Conservation (phyloP, 2,113 vertebrate genomes). For the Chelonoidis abingdonii region DNA sequence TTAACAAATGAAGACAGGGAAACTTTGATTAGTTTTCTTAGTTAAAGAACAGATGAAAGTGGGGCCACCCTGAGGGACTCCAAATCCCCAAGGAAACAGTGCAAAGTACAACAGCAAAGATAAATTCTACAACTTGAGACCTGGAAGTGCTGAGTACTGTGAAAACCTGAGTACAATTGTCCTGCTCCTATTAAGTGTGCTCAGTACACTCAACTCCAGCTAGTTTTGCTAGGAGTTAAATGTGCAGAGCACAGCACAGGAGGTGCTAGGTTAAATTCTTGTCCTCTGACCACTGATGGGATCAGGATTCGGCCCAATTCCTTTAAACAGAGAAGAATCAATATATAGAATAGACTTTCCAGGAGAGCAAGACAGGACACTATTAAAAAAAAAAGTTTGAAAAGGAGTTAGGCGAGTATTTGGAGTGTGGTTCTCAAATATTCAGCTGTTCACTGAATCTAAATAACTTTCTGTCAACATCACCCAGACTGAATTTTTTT, state of each 20-base stretch:
- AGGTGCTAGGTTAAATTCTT: neutral
- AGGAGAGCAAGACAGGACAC: neutral
- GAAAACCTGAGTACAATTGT: neutral
- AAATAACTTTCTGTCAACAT: neutral
- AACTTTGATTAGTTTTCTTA: conserved; percentile 23
- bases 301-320: neutral
- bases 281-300: neutral
- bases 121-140: conserved; percentile 68
- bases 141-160: neutral
- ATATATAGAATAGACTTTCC: neutral
- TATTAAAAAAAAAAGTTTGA: neutral
- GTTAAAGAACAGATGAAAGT: conserved; percentile 29
- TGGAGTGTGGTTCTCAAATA: neutral
- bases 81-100: conserved; percentile 27
- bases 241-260: neutral
- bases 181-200: neutral
- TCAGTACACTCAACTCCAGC: neutral
- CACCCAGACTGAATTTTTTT: neutral
- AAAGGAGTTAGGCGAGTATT: neutral
- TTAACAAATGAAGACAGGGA: conserved; percentile 19
- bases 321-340: neutral
- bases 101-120: conserved; percentile 48
- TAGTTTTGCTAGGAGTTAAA: neutral
- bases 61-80: conserved; percentile 42
- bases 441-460: neutral